phyloP scores from a whole-genome alignment of 2,888 invertebrate species.

The Imbricaverruca yamaguchii region DNA sequence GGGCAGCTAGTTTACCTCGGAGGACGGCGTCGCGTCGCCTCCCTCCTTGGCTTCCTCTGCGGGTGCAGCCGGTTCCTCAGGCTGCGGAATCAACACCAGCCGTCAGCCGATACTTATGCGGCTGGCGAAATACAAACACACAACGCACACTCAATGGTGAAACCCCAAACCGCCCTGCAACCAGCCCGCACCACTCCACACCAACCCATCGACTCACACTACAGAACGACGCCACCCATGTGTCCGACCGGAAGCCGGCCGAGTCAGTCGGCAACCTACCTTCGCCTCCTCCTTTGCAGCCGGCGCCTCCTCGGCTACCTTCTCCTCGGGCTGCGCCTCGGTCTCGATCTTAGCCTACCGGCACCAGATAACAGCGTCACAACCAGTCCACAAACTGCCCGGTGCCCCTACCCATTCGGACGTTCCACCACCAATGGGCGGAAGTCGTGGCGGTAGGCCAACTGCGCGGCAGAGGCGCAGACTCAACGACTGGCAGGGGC shows the following conservation, averaged over 20 bases:
- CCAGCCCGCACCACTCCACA: neutral
- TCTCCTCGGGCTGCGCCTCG: neutral
- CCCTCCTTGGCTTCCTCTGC: neutral
- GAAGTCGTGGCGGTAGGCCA: too few relatives aligned
- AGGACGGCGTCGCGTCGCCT: neutral
- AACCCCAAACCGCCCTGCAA: neutral
- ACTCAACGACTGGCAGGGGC: too few relatives aligned
- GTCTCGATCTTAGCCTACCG: neutral
- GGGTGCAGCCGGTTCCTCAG: neutral
- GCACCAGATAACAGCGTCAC: neutral
- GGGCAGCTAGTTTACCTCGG: conserved; percentile 9
- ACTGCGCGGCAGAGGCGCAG: too few relatives aligned
- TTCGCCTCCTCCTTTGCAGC: neutral
- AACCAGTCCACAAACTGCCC: neutral
- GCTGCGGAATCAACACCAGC: neutral
- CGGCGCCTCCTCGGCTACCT: conserved; percentile 3
- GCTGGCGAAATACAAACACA: neutral
- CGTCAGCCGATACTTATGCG: neutral
- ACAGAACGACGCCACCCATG: neutral
- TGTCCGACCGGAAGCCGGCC: neutral
- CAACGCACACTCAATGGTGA: neutral
- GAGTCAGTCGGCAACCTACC: neutral
- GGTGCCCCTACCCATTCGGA: neutral
- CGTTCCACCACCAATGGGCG: neutral
- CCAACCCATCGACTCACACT: neutral